Evolutionary conservation across 2,797 vertebrate species (phyloP).

Genomic region (Hydrocynus forskahlii): DNA sequence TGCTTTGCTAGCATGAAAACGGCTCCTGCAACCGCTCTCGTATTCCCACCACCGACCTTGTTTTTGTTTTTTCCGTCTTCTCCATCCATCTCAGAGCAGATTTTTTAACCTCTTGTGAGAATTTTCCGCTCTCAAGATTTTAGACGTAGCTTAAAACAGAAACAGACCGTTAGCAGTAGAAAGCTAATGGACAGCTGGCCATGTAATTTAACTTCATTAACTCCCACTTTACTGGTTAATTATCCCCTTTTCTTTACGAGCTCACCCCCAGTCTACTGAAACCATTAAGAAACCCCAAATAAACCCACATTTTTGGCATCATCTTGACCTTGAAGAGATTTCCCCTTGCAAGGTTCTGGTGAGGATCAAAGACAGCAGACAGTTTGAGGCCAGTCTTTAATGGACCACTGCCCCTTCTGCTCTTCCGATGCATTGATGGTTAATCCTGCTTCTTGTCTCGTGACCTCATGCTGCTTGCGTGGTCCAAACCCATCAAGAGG

Average conservation of each 20-base stretch:
- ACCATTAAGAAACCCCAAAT: neutral
- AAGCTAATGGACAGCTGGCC: neutral
- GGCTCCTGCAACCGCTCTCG: neutral
- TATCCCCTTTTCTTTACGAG: too few relatives aligned
- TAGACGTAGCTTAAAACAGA: neutral
- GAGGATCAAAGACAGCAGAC: neutral
- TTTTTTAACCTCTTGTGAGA: neutral
- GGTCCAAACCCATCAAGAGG: neutral
- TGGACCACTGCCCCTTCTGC: neutral
- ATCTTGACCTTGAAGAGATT: too few relatives aligned
- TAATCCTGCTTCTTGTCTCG: neutral
- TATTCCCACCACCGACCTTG: neutral
- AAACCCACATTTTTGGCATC: too few relatives aligned
- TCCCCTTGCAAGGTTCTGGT: too few relatives aligned
- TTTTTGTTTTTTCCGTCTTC: neutral
- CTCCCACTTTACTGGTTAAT: too few relatives aligned
- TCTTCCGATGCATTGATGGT: neutral
- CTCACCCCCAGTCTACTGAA: too few relatives aligned
- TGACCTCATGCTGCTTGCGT: neutral
- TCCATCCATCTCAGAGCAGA: neutral
- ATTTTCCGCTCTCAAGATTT: neutral
- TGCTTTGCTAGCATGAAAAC: neutral
- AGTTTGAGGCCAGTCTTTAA: neutral
- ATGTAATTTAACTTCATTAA: neutral
- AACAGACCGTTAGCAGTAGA: neutral